Percentiles rank a stretch among this genome's conserved stretches.
These are phyloP conservation scores for Leptinotarsa juncta DNA, from an alignment of 2,888 invertebrate genomes.

Conservation along the genomic window DNA sequence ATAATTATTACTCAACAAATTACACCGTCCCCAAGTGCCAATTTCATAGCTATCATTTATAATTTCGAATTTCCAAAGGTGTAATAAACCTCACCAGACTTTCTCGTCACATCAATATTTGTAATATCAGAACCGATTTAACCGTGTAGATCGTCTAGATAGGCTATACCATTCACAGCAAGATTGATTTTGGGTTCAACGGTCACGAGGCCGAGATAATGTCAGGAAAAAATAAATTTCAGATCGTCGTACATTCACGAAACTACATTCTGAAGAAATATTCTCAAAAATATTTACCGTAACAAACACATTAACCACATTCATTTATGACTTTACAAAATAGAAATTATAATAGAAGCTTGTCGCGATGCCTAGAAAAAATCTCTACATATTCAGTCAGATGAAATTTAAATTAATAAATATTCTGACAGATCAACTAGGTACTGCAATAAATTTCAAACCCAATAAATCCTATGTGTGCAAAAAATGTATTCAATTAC, in stretches of 20 bases:
- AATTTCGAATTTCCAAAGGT: conserved; percentile 7
- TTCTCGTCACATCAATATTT: conserved; percentile 32
- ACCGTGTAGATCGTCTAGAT: conserved; percentile 34
- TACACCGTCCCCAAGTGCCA: neutral
- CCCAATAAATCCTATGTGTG: too few relatives aligned
- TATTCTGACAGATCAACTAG: too few relatives aligned
- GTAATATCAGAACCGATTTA: neutral
- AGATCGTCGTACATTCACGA: conserved; percentile 29
- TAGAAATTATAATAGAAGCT: too few relatives aligned
- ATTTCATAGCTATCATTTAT: conserved; percentile 22
- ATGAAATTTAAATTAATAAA: too few relatives aligned
- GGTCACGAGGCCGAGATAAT: conserved; percentile 37
- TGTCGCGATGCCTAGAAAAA: too few relatives aligned
- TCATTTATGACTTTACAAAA: too few relatives aligned
- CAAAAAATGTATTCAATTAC: too few relatives aligned
- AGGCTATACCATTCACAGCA: conserved; percentile 34
- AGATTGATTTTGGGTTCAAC: conserved; percentile 43
- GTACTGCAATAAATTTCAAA: too few relatives aligned
- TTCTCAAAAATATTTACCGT: too few relatives aligned
- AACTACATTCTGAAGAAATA: neutral
- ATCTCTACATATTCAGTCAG: too few relatives aligned
- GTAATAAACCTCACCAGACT: conserved; percentile 11
- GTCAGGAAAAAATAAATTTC: conserved; percentile 34
- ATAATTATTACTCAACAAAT: too few relatives aligned
- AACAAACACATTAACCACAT: too few relatives aligned